Conservation (phyloP, 30 jellyfish, hydroid and myxozoan genomes). For the Rhopilema esculentum region DNA sequence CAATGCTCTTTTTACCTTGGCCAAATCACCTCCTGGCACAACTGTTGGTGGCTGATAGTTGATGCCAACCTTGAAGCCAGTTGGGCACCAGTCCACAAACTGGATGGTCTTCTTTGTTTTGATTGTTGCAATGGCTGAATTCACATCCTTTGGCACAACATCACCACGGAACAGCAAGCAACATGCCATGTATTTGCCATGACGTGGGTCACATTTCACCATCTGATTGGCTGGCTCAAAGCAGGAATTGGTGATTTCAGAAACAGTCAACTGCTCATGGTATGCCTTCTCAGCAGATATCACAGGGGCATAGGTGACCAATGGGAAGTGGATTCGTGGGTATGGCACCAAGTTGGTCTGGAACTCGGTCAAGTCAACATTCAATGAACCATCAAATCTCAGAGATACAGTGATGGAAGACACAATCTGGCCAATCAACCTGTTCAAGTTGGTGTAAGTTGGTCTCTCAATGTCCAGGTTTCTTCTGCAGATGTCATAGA, state of each 20-base stretch:
- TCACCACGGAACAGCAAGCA: constrained; percentile 97
- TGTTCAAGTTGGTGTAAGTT: constrained; percentile 92
- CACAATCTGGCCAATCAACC: constrained; percentile 88
- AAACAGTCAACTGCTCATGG: constrained; percentile 93
- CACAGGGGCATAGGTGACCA: constrained; percentile 93
- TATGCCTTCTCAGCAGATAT: constrained; percentile 90
- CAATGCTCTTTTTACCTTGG: constrained; percentile 96
- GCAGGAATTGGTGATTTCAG: constrained; percentile 96
- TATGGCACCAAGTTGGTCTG: constrained; percentile 97
- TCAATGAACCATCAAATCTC: constrained; percentile 91
- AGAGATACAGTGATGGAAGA: constrained; percentile 93
- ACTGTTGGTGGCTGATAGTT: constrained; percentile 98
- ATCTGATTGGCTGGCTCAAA: constrained; percentile 98
- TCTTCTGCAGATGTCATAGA: constrained; percentile 88
- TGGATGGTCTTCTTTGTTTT: constrained; percentile 97
- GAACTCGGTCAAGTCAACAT: constrained; percentile 93
- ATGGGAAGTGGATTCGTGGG: constrained; percentile 97
- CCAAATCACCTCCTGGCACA: constrained; percentile 98
- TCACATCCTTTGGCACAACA: constrained; percentile 97
- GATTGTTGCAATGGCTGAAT: constrained; percentile 96
- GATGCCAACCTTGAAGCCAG: constrained; percentile 99
- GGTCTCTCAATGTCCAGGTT: constrained; percentile 91
- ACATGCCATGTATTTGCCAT: constrained; percentile 97
- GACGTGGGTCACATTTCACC: constrained; percentile 98
- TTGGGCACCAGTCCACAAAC: constrained; percentile 99